Evolutionary conservation across 1,140 invertebrate species (phyloP), one percentile per base, ranked within the genome.

Genomic region (Drosophila micromelanica): DNA sequence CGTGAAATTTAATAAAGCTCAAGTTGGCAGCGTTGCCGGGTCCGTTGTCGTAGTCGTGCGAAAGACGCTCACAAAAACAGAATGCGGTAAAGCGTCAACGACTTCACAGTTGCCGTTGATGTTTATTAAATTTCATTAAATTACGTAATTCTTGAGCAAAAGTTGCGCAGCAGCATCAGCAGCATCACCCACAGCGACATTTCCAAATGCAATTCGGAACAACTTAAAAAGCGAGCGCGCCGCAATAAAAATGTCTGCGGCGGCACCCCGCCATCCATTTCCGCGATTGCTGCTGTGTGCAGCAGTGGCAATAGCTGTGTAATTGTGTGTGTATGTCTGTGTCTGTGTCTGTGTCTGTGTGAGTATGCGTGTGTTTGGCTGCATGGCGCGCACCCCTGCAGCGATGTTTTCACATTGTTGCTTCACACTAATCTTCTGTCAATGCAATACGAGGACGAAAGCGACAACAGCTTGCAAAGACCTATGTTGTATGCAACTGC

Each of bases 91-190:
- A 35, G 43, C 57, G 40, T 15, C 40, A 55, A 64, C 32, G 60
- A 51, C 46, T 49, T 45, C 68, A 77, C 81, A 78, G 71, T 86
- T 87, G 82, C 70, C 71, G 64, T 84, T 84, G 84, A 87, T 87
- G 84, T 87, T 87, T 87, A 87, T 87, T 87, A 87, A 87, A 87
- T 87, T 87, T 87, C 72, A 71, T 78, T 89, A 87, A 87, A 87
- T 87, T 79, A 82, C 81, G 84, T 74, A 89, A 87, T 87, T 78
- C 87, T 84, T 64, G 64, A 73, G 84, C 76, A 71, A 80, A 64
- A 69, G 49, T 62, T 51, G 70, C 65, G 48, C 48, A 40, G 59
- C 55, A 59, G 57, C 40, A 51, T 15, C 55, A 55, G 32, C 48
- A 70, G 12, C 15, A 52, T 15, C 35, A 56, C 46, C 75, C 59